phyloP scores from a whole-genome alignment of 2,797 vertebrate genomes.

The Melanotaenia maccullochi region DNA sequence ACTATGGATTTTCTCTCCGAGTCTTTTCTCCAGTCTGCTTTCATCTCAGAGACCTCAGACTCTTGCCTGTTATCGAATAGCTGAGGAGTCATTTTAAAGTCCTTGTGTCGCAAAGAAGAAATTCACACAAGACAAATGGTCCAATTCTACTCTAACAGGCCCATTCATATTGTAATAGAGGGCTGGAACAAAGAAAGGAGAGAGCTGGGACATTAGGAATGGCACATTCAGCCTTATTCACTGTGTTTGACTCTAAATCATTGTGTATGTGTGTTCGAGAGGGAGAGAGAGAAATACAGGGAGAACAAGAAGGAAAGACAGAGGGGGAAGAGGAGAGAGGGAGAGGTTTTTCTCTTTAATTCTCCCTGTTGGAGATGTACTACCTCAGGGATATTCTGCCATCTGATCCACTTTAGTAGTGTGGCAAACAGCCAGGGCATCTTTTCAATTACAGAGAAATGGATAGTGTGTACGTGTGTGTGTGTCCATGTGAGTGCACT shows the following conservation, averaged over 20 bases:
- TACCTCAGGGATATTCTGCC: conserved; percentile 80
- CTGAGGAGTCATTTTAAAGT: conserved; percentile 76
- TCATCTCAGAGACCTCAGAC: conserved; percentile 56
- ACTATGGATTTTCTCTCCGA: conserved; percentile 33
- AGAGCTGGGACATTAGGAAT: conserved; percentile 76
- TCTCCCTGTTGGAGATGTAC: conserved; percentile 79
- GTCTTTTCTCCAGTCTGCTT: conserved; percentile 52
- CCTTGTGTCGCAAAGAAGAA: conserved; percentile 65
- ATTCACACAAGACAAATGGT: conserved; percentile 82
- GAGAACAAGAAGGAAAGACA: conserved; percentile 30
- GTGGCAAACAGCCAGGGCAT: conserved; percentile 82
- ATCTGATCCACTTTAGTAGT: conserved; percentile 81
- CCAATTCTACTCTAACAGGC: conserved; percentile 77
- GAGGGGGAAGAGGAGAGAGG: conserved; percentile 19
- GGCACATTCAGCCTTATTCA: conserved; percentile 72
- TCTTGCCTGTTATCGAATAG: conserved; percentile 67
- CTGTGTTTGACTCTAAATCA: conserved; percentile 53
- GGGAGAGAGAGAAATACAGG: conserved; percentile 16
- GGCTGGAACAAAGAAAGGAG: conserved; percentile 70
- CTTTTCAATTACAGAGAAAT: conserved; percentile 81
- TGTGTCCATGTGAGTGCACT: conserved; percentile 27
- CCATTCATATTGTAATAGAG: conserved; percentile 82
- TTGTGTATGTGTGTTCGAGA: conserved; percentile 11
- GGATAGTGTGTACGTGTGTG: conserved; percentile 67
- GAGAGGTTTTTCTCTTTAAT: conserved; percentile 70